Conservation (phyloP, 2,888 invertebrate genomes). For the Hofmannophila pseudospretella region DNA sequence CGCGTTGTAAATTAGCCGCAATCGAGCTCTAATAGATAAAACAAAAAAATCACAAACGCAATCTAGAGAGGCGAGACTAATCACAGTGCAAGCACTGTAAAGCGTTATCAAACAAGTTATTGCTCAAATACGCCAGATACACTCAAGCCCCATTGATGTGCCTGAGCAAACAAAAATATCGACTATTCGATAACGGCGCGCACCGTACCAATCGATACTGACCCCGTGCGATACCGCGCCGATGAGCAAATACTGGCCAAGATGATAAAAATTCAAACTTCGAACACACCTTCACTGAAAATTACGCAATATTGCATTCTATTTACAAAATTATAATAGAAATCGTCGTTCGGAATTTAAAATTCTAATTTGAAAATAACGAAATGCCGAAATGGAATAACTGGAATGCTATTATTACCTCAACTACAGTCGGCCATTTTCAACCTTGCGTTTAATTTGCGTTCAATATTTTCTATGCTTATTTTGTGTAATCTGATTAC, state of each 20-base stretch:
- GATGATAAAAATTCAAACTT: conserved; percentile 35
- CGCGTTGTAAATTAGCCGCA: conserved; percentile 27
- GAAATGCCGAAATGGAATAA: too few relatives aligned
- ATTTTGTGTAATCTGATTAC: too few relatives aligned
- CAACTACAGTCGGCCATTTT: too few relatives aligned
- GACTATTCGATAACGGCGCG: conserved; percentile 62
- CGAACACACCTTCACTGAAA: conserved; percentile 34
- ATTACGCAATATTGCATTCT: conserved; percentile 9
- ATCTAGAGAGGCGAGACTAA: conserved; percentile 56
- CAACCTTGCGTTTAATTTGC: too few relatives aligned
- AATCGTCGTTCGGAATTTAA: too few relatives aligned
- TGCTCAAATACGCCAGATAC: conserved; percentile 71
- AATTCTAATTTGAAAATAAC: too few relatives aligned
- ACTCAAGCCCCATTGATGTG: conserved; percentile 67
- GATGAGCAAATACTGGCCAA: conserved; percentile 47
- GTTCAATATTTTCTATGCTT: too few relatives aligned
- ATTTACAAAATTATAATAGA: too few relatives aligned
- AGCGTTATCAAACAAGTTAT: conserved; percentile 70
- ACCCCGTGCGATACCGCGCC: conserved; percentile 46
- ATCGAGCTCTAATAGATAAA: conserved; percentile 42
- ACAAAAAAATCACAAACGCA: conserved; percentile 48
- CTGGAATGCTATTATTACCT: too few relatives aligned
- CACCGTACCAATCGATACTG: conserved; percentile 58
- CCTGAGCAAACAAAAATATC: conserved; percentile 67
- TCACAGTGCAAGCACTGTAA: conserved; percentile 60